These are phyloP conservation scores for Oscheius sp. DNA, from an alignment of 1,140 invertebrate species.

Conservation along the genomic window DNA sequence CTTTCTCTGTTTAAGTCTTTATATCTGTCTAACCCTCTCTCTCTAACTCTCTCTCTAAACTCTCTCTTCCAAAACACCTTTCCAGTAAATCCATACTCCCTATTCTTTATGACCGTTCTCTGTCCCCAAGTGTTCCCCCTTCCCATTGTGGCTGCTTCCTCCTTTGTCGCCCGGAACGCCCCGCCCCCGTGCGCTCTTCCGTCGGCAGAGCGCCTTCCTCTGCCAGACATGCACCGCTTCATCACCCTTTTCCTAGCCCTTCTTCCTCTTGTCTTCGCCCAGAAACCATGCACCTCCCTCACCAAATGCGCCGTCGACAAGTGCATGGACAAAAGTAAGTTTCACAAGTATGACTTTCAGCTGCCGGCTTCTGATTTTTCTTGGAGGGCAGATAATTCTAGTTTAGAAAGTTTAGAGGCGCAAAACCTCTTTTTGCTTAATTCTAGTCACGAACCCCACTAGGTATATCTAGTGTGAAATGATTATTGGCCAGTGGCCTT, in stretches of 20 bases:
- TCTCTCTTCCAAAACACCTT: no score
- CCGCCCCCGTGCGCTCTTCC: not conserved
- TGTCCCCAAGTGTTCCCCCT: not conserved
- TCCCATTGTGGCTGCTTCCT: not conserved
- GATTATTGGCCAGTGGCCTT: not conserved
- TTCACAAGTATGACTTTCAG: not conserved
- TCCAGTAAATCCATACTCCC: no score
- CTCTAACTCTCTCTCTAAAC: no score
- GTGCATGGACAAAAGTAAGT: constrained; percentile 7
- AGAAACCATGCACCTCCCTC: constrained; percentile 1
- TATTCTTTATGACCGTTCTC: not conserved
- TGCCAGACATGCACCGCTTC: not conserved
- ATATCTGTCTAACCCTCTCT: no score
- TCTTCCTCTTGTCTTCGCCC: not conserved
- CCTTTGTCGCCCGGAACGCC: not conserved
- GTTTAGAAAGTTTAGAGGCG: no score
- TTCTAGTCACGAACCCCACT: no score
- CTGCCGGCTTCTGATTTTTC: no score
- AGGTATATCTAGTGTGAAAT: no score
- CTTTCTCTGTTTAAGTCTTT: no score
- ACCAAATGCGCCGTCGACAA: constrained; percentile 23
- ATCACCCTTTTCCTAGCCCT: not conserved
- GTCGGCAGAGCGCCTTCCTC: not conserved
- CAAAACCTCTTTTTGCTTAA: no score
- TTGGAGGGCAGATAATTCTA: no score